Evolutionary conservation across 2,888 invertebrate genomes (phyloP), one percentile per base, ranked within the genome.

Genomic region (Volucella inflata): DNA sequence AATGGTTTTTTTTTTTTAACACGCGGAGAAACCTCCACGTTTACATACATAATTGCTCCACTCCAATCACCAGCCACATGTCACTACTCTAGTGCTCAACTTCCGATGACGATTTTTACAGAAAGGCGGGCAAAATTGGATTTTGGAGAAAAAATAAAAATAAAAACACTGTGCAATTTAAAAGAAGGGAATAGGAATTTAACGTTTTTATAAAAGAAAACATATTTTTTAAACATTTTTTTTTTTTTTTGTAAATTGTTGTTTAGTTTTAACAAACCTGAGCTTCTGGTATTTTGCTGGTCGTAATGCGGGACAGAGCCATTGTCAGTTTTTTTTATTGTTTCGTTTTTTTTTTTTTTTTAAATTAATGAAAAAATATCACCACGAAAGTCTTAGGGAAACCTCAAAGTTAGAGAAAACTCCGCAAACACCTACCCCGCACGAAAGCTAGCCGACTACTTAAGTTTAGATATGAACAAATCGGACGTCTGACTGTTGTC

Each of bases 221-320:
- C 16, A 50, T 53, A 51, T 30, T 64, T 53, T 1, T 30, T 40
- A 14, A 6, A 40, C 14, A 53, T 10, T 12, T 50, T 50, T 21
- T 42, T 62, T 42, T 36, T 51, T 50, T 65, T 36, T 12, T 44
- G 57, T 10, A 62, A 55, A n/a, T 8, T 44, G 51, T 38, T 14
- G 48, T 60, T 60, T 62, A 38, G 11, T 48, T 48, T 36, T 21
- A 87, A 90, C 92, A 90, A 89, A 95, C 95, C 94, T 95, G 95
- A 90, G 94, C 93, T 91, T 95, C 95, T 88, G 93, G 91, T 90
- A 95, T 91, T 93, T 93, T 94, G 88, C 93, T 93, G 89, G 94
- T 93, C 88, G 94, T 93, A 91, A 95, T 93, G 92, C 95, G 94
- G 93, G 94, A 94, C 90, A 95, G 92, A 91, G 95, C 94, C 95